Evolutionary conservation across 2,888 invertebrate genomes (phyloP), one percentile per base, ranked within the genome.

Genomic region (Melinaea menophilus): DNA sequence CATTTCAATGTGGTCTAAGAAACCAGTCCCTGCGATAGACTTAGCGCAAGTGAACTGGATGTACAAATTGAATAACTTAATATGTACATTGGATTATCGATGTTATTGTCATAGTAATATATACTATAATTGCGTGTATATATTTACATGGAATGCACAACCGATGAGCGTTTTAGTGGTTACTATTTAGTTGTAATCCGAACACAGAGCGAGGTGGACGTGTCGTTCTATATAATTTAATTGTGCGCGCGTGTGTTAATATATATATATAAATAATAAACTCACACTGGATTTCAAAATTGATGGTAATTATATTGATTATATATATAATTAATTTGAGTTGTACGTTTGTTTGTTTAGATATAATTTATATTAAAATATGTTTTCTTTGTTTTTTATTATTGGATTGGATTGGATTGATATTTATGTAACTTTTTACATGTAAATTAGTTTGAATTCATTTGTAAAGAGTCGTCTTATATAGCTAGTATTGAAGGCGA

Each of bases 131-230:
- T 63, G 75, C 64, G 59, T 69, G 73, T 57, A 62, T 31, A 69
- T 59, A 55, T 12, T 35, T 46, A 51, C 58, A 56, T 56, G 55
- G 56, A 66, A 64, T 64, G 65, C 61, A 64, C 55, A 45, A 67
- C 73, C 69, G 71, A 73, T 71, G 67, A 71, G 71, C 68, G 68
- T 65, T 70, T 64, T 71, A 68, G 74, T 75, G 76, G 73, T 76
- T 47, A 79, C 13, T 35, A 66, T 66, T 80, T 81, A 89, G 89
- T 89, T 73, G 73, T 75, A 78, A 73, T 72, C 72, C 73, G 69
- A 73, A 73, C 72, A 70, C 73, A 67, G 73, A 51, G 65, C 58
- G 45, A 71, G 54, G 69, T 75, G 75, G 79, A 74, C 84, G 88
- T 75, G 69, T 77, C 70, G 65, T 65, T 61, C 77, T 72, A 72